Base-by-base conservation (phyloP, 2,888 invertebrate species). In the Leptodirus hochenwartii region DNA sequence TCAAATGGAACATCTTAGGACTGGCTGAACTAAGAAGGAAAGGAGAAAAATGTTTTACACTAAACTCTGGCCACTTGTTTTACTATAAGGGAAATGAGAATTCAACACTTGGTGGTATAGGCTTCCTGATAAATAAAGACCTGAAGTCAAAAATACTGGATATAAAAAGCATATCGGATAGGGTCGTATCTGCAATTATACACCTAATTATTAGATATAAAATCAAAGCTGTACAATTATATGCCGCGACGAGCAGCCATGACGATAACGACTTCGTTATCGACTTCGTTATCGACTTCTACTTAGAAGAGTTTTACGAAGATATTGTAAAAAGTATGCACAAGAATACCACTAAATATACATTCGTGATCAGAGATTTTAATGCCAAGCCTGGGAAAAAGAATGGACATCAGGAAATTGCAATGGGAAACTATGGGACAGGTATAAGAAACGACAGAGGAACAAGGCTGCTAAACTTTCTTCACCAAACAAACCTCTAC, bases 361-460 rank as follows among this genome's bases (percentile, higher is more conserved):
- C 24, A 13, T 6, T 34, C 16, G 8, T 34, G 15, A 25, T 33
- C 13, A 22, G 32, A 22, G 35, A 36, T 25, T 29, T 34, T 2
- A 35, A 35, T 22, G 33, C 27, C 10, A 35, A 35, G 25, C 10
- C 34, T 6, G 30, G 34, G 14, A 20, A 16, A 11, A 34, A 25
- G 23, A 9, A 33, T 15, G 26, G 30, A 17, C 27, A 35, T 5
- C 20, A 20, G 8, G 26, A 32, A 29, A 11, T 17, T n/a, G 22
- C 33, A 3, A n/a, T 31, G n/a, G 31, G 34, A 14, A 14, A 22
- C 12, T 26, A 34, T 26, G 34, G 34, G 16, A 25, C 17, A 9
- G 34, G 34, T 15, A 24, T 15, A 16, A 33, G 34, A 25, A 36
- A 36, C 16, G 27, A 35, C 11, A 36, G 34, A 20, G 34, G 31